Evolutionary conservation across 2,797 vertebrate species (phyloP).

Genomic region (Dromococcyx pavoninus): DNA sequence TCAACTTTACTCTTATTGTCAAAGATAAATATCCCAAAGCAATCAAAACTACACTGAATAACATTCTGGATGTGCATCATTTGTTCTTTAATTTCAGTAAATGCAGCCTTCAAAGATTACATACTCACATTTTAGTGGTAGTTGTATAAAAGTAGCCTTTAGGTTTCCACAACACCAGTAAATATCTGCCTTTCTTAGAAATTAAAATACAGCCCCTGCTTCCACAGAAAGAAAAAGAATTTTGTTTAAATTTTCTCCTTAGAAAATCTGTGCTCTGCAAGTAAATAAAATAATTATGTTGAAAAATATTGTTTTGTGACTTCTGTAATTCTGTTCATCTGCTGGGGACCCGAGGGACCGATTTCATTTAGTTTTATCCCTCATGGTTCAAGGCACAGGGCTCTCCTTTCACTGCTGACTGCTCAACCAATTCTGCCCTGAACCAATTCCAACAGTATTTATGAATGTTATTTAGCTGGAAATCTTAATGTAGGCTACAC

Average conservation of each 20-base stretch:
- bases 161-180: not conserved
- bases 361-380: constrained; percentile 46
- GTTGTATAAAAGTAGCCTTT: constrained; percentile 21
- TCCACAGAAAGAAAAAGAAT: not conserved
- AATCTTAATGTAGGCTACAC: not conserved
- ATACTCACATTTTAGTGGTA: not conserved
- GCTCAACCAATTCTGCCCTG: constrained; percentile 47
- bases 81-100: constrained; percentile 70
- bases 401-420: constrained; percentile 44
- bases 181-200: constrained; percentile 2
- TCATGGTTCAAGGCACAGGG: constrained; percentile 43
- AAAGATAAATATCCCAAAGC: constrained; percentile 70
- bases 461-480: constrained; percentile 24
- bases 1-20: constrained; percentile 43
- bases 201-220: constrained; percentile 19
- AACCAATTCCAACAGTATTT: constrained; percentile 35
- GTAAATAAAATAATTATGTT: constrained; percentile 51
- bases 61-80: constrained; percentile 58
- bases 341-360: not conserved
- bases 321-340: constrained; percentile 14
- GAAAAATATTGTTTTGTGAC: not conserved
- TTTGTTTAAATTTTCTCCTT: constrained; percentile 23
- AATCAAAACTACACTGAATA: constrained; percentile 60
- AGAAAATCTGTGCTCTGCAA: constrained; percentile 31
- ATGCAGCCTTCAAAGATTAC: constrained; percentile 63